These are phyloP conservation scores for Parazoanthus atlanticus DNA, from an alignment of 92 coral and sea anemone species.

Conservation along the genomic window DNA sequence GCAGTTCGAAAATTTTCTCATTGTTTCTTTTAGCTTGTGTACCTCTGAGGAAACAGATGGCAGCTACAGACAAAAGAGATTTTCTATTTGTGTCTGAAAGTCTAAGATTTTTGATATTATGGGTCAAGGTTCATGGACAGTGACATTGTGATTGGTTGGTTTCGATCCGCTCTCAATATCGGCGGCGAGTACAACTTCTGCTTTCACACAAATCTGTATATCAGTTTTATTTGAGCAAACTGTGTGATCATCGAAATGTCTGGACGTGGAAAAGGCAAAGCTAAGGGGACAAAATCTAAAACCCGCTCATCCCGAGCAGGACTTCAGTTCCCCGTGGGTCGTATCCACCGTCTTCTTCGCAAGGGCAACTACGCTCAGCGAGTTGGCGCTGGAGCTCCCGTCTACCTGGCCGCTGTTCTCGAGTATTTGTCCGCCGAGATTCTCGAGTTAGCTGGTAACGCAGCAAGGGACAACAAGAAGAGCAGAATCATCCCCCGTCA, in stretches of 20 bases:
- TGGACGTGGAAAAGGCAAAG: constrained; percentile 79
- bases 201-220: too few relatives aligned
- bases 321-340: constrained; percentile 85
- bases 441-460: constrained; percentile 84
- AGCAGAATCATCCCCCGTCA: constrained; percentile 86
- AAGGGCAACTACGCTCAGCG: constrained; percentile 74
- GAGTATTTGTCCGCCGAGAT: constrained; percentile 79
- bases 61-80: too few relatives aligned
- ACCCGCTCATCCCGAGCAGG: constrained; percentile 80
- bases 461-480: constrained; percentile 93
- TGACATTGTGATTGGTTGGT: too few relatives aligned
- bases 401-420: constrained; percentile 72
- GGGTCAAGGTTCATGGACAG: too few relatives aligned
- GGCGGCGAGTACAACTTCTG: too few relatives aligned
- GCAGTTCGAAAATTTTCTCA: too few relatives aligned
- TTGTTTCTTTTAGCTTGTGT: too few relatives aligned
- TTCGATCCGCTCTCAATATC: too few relatives aligned
- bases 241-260: constrained; percentile 25
- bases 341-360: constrained; percentile 74
- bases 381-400: constrained; percentile 80
- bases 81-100: too few relatives aligned
- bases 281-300: constrained; percentile 62
- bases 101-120: too few relatives aligned
- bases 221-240: too few relatives aligned
- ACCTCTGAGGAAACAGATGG: too few relatives aligned